phyloP scores from a whole-genome alignment of 1,140 invertebrate genomes.

The Doryteuthis pealeii region DNA sequence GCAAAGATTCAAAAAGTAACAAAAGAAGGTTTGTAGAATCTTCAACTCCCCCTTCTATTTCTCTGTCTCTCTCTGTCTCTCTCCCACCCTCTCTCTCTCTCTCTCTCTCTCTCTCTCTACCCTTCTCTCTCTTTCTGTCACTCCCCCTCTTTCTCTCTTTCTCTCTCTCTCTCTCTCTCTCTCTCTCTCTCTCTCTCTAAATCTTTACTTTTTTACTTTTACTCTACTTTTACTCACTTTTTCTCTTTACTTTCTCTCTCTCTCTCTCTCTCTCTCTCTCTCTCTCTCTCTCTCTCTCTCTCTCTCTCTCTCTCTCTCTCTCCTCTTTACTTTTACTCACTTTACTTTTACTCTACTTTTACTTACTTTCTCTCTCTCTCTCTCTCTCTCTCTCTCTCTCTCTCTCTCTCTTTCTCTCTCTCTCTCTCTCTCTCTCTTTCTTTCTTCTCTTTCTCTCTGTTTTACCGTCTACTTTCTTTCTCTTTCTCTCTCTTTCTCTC shows the following conservation, averaged over 20 bases:
- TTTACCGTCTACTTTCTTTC: background rate
- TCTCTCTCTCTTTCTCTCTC: background rate
- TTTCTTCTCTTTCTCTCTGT: background rate
- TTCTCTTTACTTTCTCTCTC: background rate
- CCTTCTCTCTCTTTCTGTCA: background rate
- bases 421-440: background rate
- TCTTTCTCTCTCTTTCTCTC: background rate
- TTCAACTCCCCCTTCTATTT: background rate
- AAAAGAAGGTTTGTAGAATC: too few relatives aligned
- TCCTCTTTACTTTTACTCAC: background rate
- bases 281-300: background rate
- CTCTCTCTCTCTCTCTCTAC: too few relatives aligned
- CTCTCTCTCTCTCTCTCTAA: too few relatives aligned
- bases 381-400: background rate
- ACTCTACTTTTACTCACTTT: background rate
- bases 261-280: background rate
- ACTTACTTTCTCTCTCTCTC: background rate
- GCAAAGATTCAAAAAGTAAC: too few relatives aligned
- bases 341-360: background rate
- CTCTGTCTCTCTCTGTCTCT: too few relatives aligned
- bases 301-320: background rate
- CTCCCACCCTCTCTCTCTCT: too few relatives aligned
- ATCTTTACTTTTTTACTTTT: background rate
- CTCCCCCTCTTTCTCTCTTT: background rate
- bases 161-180: background rate